Evolutionary conservation across 2,113 vertebrate genomes (phyloP), one percentile per base, ranked within the genome.

Genomic region (Nipponia nippon): DNA sequence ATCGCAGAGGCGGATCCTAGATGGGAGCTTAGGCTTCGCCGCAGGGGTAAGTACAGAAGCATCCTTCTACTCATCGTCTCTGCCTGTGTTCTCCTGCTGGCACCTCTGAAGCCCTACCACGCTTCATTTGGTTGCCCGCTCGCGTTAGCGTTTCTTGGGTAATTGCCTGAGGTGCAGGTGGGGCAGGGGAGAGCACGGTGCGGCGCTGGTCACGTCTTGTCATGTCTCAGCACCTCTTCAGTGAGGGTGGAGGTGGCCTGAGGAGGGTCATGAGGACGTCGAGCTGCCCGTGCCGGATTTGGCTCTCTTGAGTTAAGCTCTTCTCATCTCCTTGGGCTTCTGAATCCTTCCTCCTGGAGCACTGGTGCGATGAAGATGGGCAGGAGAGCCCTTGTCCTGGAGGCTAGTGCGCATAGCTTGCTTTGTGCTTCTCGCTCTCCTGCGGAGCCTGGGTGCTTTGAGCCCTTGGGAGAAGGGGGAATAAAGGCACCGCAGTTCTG

Each of bases 11-110:
- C 98, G 97, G 86, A 98, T 99, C 90, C 97, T 99, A 55, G 99
- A 99, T 97, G 99, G 99, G 83, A 99, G 99, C 97, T 98, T 99
- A 67, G 99, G 99, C 83, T 99, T 99, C 42, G 99, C 99, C 1
- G 99, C 99, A 1, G 99, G 99, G 99, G 99, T 99, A 87, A 99
- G 98, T 98, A 59, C 61, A 36, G 38, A 38, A 38, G 19, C 86
- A 1, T 27, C 72, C 11, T 62, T 11, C 30, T 61, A 1, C 40
- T 69, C 23, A 19, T 34, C 4, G 1, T 18, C 82, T n/a, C 66
- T 72, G 42, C 19, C 26, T 5, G 32, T 3, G 13, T 5, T n/a
- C 55, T 23, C 8, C 46, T 42, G 32, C 46, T 3, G 12, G 13
- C n/a, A 2, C 79, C 47, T 26, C 58, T 12, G 72, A 10, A 40